These are phyloP conservation scores for Melanotus villosus DNA, from an alignment of 2,888 invertebrate species.

Conservation along the genomic window DNA sequence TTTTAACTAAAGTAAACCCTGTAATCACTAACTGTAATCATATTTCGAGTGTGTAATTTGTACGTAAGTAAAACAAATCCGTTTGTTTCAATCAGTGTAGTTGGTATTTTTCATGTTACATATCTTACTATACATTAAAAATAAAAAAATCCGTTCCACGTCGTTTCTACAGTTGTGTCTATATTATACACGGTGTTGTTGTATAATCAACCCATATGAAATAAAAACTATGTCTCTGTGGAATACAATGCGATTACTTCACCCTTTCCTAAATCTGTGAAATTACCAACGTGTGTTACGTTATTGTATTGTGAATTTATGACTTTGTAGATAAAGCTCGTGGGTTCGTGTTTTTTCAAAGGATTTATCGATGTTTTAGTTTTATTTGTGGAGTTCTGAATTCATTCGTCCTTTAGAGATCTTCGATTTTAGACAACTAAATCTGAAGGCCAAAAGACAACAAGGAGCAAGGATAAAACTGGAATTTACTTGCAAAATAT, in stretches of 20 bases:
- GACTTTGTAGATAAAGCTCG: slow-evolving; percentile 32
- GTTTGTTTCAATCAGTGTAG: neutral
- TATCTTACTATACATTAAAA: too few relatives aligned
- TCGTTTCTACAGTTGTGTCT: slow-evolving; percentile 33
- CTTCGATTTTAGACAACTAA: too few relatives aligned
- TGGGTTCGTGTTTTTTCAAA: too few relatives aligned
- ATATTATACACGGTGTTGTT: slow-evolving; percentile 48
- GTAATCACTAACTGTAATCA: too few relatives aligned
- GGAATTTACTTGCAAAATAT: too few relatives aligned
- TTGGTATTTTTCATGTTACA: slow-evolving; percentile 44
- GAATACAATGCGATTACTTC: slow-evolving; percentile 47
- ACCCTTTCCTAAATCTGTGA: slow-evolving; percentile 53
- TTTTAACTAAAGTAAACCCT: too few relatives aligned
- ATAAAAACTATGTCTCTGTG: slow-evolving; percentile 47
- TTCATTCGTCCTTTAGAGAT: too few relatives aligned
- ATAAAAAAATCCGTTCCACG: slow-evolving; percentile 48
- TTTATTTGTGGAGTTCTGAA: too few relatives aligned
- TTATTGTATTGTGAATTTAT: slow-evolving; percentile 41
- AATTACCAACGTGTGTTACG: slow-evolving; percentile 45
- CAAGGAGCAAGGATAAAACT: too few relatives aligned
- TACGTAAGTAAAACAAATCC: neutral
- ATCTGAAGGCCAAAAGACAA: too few relatives aligned
- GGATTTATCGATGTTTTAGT: too few relatives aligned
- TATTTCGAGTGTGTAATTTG: neutral
- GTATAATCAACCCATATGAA: slow-evolving; percentile 46